Conservation (phyloP, 1,140 invertebrate species). For the Caerostris extrusa region DNA sequence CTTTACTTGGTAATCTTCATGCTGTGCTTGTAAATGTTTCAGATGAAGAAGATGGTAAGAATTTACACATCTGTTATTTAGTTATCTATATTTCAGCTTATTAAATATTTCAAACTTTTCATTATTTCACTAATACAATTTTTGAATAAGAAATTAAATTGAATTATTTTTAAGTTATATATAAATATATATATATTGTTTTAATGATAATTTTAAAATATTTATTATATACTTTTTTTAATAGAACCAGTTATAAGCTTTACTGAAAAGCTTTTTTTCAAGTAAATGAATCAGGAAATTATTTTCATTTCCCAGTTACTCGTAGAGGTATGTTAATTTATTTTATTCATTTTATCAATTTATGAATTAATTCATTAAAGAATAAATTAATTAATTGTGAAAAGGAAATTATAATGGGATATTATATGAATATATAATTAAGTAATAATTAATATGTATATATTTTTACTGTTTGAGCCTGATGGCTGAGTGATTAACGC, state of each 20-base stretch:
- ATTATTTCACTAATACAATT: too few relatives aligned
- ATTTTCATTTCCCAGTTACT: conserved; percentile 53
- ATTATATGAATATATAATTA: too few relatives aligned
- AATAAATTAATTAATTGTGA: too few relatives aligned
- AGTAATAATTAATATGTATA: too few relatives aligned
- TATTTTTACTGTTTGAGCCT: too few relatives aligned
- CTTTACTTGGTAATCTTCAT: conserved; percentile 78
- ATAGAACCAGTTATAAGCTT: conserved; percentile 69
- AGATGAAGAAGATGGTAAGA: conserved; percentile 78
- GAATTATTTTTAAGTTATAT: too few relatives aligned
- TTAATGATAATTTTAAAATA: background rate
- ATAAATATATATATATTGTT: too few relatives aligned
- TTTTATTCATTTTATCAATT: too few relatives aligned
- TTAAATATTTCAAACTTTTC: background rate
- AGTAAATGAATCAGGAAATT: conserved; percentile 60
- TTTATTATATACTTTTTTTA: background rate
- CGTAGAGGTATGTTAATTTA: conserved; percentile 42
- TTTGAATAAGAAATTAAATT: too few relatives aligned
- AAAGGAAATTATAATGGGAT: too few relatives aligned
- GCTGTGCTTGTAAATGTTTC: conserved; percentile 71
- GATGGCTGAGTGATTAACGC: too few relatives aligned
- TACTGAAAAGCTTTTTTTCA: conserved; percentile 20
- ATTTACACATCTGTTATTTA: background rate
- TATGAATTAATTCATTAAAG: too few relatives aligned
- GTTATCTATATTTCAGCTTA: background rate